These are phyloP conservation scores for Macrobrachium rosenbergii DNA, from an alignment of 1,140 invertebrate species.

Conservation along the genomic window DNA sequence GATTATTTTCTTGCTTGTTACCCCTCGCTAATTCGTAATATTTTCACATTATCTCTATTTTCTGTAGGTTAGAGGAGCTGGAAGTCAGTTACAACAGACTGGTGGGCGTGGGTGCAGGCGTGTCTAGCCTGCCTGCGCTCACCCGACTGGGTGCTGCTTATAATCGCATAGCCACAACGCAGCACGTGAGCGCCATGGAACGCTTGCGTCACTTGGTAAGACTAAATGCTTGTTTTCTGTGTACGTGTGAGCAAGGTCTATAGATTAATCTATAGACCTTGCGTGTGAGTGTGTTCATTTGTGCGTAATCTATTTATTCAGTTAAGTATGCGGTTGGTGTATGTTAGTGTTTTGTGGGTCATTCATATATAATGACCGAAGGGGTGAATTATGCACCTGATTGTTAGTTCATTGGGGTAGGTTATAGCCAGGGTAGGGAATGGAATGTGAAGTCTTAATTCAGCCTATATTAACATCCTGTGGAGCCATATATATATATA, in stretches of 20 bases:
- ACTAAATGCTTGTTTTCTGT: not conserved
- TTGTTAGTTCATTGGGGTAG: too few relatives aligned
- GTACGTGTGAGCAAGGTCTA: not conserved
- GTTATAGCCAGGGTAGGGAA: too few relatives aligned
- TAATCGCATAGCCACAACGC: slow-evolving; percentile 26
- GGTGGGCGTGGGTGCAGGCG: slow-evolving; percentile 29
- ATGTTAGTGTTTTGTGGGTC: not conserved
- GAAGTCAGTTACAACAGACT: slow-evolving; percentile 46
- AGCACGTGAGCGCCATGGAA: slow-evolving; percentile 34
- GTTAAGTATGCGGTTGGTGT: too few relatives aligned
- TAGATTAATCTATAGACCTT: not conserved
- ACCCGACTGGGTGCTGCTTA: slow-evolving; percentile 36
- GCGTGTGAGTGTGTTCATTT: not conserved
- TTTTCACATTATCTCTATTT: not conserved
- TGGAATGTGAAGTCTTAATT: too few relatives aligned
- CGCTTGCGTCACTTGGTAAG: slow-evolving; percentile 30
- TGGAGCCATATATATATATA: slow-evolving; percentile 1
- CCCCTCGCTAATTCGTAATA: not conserved
- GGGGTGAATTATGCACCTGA: too few relatives aligned
- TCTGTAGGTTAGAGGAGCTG: slow-evolving; percentile 35
- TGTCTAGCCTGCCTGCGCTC: slow-evolving; percentile 25
- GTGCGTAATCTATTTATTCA: not conserved
- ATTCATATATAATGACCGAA: not conserved
- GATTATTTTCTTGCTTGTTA: not conserved
- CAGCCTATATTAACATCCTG: too few relatives aligned